phyloP scores from a whole-genome alignment of 2,888 invertebrate genomes.

The Itoplectis maculator region DNA sequence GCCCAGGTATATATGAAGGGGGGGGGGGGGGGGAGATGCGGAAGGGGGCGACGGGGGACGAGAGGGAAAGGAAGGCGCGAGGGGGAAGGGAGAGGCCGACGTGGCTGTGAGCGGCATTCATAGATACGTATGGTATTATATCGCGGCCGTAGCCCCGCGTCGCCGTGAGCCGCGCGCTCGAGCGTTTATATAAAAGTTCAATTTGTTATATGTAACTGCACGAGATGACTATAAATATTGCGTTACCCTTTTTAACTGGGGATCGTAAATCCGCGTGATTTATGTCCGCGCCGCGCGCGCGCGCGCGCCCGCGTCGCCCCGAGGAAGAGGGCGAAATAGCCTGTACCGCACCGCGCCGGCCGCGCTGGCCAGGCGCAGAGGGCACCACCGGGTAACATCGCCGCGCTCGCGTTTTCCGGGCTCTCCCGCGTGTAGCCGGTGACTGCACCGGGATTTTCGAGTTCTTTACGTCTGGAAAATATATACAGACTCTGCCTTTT shows the following conservation, averaged over 20 bases:
- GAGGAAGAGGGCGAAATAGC: slow-evolving; percentile 47
- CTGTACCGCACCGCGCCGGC: too few relatives aligned
- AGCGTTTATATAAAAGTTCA: slow-evolving; percentile 83
- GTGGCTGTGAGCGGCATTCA: slow-evolving; percentile 31
- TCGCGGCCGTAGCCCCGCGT: slow-evolving; percentile 53
- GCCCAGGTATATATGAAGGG: slow-evolving; percentile 55
- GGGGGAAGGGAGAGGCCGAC: slow-evolving; percentile 43
- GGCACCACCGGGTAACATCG: slow-evolving; percentile 30
- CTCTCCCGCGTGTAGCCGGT: slow-evolving; percentile 53
- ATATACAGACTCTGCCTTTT: not conserved
- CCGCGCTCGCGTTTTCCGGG: not conserved
- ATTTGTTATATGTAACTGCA: slow-evolving; percentile 83
- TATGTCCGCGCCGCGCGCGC: slow-evolving; percentile 68
- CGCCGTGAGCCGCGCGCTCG: slow-evolving; percentile 60
- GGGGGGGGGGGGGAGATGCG: slow-evolving; percentile 45
- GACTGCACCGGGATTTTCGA: slow-evolving; percentile 73
- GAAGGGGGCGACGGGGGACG: slow-evolving; percentile 55
- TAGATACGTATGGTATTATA: slow-evolving; percentile 28
- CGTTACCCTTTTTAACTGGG: slow-evolving; percentile 82
- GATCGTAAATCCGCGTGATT: slow-evolving; percentile 83
- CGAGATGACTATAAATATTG: slow-evolving; percentile 84
- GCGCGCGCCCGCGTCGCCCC: slow-evolving; percentile 13
- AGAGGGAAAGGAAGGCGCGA: too few relatives aligned
- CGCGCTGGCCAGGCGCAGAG: slow-evolving; percentile 25
- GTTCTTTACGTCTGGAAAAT: slow-evolving; percentile 66